These are phyloP conservation scores for Drosophila phalerata DNA, from an alignment of 2,888 invertebrate species.

Conservation along the genomic window DNA sequence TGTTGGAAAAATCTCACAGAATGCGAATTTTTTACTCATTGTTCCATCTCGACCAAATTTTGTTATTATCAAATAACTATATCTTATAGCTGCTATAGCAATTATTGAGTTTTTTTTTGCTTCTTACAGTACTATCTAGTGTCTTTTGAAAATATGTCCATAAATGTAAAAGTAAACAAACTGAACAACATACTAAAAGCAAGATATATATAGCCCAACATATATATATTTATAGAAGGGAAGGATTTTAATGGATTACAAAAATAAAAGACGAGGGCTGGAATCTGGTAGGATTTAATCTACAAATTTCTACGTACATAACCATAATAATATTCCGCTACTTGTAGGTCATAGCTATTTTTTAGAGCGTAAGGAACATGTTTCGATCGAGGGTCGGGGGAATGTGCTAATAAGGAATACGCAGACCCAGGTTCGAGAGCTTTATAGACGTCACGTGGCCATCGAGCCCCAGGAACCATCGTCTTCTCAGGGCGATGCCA, in stretches of 20 bases:
- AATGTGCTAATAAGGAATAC: conserved; percentile 35
- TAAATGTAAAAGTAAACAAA: neutral
- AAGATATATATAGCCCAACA: neutral
- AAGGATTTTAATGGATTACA: neutral
- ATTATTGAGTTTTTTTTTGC: no score
- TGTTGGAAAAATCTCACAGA: no score
- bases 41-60: no score
- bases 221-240: neutral
- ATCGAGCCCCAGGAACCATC: neutral
- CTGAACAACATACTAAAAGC: neutral
- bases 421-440: conserved; percentile 35
- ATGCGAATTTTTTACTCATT: no score
- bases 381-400: conserved; percentile 32
- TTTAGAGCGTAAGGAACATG: conserved; percentile 37
- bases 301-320: neutral
- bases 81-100: no score
- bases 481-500: conserved; percentile 5
- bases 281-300: neutral
- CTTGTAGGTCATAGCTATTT: conserved; percentile 11
- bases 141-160: neutral
- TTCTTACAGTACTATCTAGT: neutral
- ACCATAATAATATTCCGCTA: neutral
- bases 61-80: no score
- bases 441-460: neutral
- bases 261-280: neutral